Evolutionary conservation across 2,888 invertebrate species (phyloP).

Genomic region (Mayetiola destructor): DNA sequence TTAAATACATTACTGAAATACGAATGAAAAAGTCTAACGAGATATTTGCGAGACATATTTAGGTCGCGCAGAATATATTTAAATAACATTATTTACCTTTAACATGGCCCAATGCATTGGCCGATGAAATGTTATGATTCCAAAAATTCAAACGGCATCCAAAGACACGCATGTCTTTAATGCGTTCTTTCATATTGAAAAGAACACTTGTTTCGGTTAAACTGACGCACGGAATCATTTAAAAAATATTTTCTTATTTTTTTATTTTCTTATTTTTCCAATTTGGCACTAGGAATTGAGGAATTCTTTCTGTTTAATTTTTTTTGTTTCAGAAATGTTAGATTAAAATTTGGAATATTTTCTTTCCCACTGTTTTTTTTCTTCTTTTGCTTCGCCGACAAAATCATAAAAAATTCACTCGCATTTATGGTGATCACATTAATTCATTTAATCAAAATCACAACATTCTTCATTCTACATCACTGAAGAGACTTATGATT

Average conservation of each 20-base stretch:
- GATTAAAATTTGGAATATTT: neutral
- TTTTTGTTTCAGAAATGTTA: neutral
- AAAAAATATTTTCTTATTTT: slow-evolving; percentile 6
- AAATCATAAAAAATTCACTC: too few species aligned
- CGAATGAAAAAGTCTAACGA: too few species aligned
- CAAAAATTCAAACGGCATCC: slow-evolving; percentile 39
- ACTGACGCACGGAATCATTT: slow-evolving; percentile 37
- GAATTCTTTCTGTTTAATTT: neutral
- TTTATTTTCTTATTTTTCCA: neutral
- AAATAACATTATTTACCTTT: too few species aligned
- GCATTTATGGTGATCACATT: too few species aligned
- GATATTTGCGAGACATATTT: too few species aligned
- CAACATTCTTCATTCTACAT: too few species aligned
- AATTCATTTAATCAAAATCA: too few species aligned
- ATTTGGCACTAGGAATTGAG: neutral
- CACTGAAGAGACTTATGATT: too few species aligned
- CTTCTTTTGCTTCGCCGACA: too few species aligned
- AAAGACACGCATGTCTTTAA: slow-evolving; percentile 40
- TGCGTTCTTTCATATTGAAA: slow-evolving; percentile 39
- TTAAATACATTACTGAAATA: too few species aligned
- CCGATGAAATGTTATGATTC: slow-evolving; percentile 31
- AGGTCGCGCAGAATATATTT: too few species aligned
- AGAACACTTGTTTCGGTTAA: slow-evolving; percentile 38
- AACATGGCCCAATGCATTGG: slow-evolving; percentile 26
- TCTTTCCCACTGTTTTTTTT: neutral